phyloP scores from a whole-genome alignment of 2,888 invertebrate species.

The Lasioglossum villosulum region DNA sequence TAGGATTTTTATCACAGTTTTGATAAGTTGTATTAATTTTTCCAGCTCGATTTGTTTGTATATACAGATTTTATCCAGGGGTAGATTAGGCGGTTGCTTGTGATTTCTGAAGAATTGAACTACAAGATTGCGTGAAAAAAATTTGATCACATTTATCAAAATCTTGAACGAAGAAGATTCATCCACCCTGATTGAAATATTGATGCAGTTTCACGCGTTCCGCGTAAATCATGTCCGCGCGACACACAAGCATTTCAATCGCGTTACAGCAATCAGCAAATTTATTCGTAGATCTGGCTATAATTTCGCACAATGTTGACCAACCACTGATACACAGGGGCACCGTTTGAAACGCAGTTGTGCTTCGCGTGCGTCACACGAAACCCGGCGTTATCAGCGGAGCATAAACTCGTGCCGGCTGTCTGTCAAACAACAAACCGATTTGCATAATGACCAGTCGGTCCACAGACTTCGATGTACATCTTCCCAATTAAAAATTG shows the following conservation, averaged over 20 bases:
- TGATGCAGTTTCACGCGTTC: background rate
- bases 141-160: too few relatives aligned
- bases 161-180: background rate
- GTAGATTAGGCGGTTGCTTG: too few relatives aligned
- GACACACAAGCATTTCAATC: background rate
- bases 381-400: background rate
- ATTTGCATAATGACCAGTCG: constrained; percentile 3
- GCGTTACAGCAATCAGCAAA: background rate
- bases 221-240: background rate
- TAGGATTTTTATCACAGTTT: background rate
- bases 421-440: background rate
- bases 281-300: background rate
- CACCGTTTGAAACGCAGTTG: background rate
- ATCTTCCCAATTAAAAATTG: background rate
- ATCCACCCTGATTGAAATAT: background rate
- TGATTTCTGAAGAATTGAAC: background rate
- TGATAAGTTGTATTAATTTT: too few relatives aligned
- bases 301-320: background rate
- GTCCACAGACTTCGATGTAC: background rate
- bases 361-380: background rate
- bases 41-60: too few relatives aligned
- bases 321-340: background rate
- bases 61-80: too few relatives aligned
- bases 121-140: background rate
- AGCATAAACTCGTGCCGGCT: background rate